Percentiles rank a stretch among this genome's conserved stretches.
phyloP scores from a whole-genome alignment of 1,140 invertebrate species.

The Epicauta chinensis region DNA sequence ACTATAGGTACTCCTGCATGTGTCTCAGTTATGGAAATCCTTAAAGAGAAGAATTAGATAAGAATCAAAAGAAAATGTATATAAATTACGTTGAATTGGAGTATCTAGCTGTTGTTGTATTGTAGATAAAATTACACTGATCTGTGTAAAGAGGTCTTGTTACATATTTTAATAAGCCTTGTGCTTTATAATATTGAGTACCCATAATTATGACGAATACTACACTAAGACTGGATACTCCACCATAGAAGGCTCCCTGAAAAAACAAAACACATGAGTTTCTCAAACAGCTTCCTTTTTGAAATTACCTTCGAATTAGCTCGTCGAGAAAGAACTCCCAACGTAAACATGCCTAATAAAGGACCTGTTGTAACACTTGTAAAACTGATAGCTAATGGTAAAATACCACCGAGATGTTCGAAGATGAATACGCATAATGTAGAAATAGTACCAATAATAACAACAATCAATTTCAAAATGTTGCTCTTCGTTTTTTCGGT shows the following conservation, averaged over 20 bases:
- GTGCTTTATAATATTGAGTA: slow-evolving; percentile 27
- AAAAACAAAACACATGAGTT: slow-evolving; percentile 13
- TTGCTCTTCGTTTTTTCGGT: slow-evolving; percentile 43
- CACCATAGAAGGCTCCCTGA: slow-evolving; percentile 28
- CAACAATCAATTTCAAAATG: slow-evolving; percentile 53
- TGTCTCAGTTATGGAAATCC: neutral
- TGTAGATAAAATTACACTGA: slow-evolving; percentile 13
- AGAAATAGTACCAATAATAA: slow-evolving; percentile 52
- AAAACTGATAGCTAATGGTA: slow-evolving; percentile 55
- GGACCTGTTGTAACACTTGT: slow-evolving; percentile 59
- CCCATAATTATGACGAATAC: slow-evolving; percentile 15
- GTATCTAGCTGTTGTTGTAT: neutral
- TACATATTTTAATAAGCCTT: slow-evolving; percentile 12
- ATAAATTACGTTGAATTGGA: neutral
- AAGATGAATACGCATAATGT: slow-evolving; percentile 56
- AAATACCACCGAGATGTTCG: slow-evolving; percentile 53
- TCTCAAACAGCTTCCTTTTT: slow-evolving; percentile 1
- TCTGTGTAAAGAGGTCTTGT: slow-evolving; percentile 24
- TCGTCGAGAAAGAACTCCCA: slow-evolving; percentile 62
- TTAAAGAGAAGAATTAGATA: neutral
- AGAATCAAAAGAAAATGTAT: neutral
- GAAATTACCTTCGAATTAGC: slow-evolving; percentile 50
- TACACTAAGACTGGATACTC: slow-evolving; percentile 3
- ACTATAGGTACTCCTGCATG: slow-evolving; percentile 12
- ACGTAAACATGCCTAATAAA: slow-evolving; percentile 56